These are phyloP conservation scores for Taphrorychus bicolor DNA, from an alignment of 2,888 invertebrate species.

Conservation along the genomic window DNA sequence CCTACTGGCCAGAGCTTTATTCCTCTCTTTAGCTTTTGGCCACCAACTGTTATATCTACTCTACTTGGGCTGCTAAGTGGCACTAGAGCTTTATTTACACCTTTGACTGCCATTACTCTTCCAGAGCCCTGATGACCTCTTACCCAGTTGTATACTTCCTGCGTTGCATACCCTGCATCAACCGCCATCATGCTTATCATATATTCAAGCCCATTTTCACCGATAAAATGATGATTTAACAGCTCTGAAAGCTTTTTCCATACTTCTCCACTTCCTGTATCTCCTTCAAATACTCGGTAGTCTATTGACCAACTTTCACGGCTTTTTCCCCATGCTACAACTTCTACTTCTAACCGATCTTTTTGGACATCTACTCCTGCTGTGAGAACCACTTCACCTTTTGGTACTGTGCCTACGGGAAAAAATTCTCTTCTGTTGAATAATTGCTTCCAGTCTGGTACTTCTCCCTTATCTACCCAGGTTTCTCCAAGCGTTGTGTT, in stretches of 20 bases:
- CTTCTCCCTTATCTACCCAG: constrained; percentile 22
- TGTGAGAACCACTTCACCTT: constrained; percentile 4
- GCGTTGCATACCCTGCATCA: constrained; percentile 25
- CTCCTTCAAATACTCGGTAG: constrained; percentile 20
- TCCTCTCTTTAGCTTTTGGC: constrained; percentile 24
- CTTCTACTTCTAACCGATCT: constrained; percentile 19
- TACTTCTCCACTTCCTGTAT: constrained; percentile 18
- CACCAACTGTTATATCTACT: constrained; percentile 22
- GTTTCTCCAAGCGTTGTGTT: constrained; percentile 21
- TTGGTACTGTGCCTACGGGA: constrained; percentile 17
- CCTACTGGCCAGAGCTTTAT: neutral
- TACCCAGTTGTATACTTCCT: constrained; percentile 26
- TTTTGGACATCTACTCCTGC: constrained; percentile 21
- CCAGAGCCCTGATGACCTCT: constrained; percentile 23
- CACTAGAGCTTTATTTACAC: constrained; percentile 23
- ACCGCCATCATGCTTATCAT: constrained; percentile 26
- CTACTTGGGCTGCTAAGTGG: constrained; percentile 27
- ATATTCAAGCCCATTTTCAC: constrained; percentile 22
- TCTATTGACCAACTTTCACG: constrained; percentile 24
- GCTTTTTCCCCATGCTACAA: constrained; percentile 18
- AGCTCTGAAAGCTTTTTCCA: constrained; percentile 16
- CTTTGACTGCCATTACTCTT: constrained; percentile 25
- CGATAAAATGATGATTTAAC: constrained; percentile 19
- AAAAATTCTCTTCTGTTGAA: constrained; percentile 16
- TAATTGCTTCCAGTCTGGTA: constrained; percentile 17